Conservation (phyloP, 2,888 invertebrate genomes). For the Noctua fimbriata region DNA sequence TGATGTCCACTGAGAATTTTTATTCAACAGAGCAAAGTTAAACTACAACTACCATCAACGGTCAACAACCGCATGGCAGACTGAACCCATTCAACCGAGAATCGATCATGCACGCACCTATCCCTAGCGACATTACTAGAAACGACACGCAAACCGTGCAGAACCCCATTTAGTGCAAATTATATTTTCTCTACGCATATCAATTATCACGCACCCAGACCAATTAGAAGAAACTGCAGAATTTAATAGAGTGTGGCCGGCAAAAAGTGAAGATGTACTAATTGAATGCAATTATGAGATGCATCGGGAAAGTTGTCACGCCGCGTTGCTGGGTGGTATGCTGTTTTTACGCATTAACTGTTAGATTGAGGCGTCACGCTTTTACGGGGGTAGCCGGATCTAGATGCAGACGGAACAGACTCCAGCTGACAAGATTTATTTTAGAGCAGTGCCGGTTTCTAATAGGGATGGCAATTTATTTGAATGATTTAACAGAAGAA, state of each 20-base stretch:
- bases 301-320: conserved; percentile 86
- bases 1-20: not conserved
- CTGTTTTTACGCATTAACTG: conserved; percentile 67
- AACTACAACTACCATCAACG: not conserved
- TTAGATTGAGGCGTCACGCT: conserved; percentile 59
- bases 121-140: conserved; percentile 40
- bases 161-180: conserved; percentile 35
- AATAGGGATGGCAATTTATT: too few relatives aligned
- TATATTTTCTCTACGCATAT: conserved; percentile 62
- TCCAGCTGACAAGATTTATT: not conserved
- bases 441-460: not conserved
- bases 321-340: conserved; percentile 81
- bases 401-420: conserved; percentile 14
- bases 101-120: conserved; percentile 11
- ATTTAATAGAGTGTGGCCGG: conserved; percentile 86
- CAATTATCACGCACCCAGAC: conserved; percentile 62
- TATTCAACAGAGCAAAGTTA: not conserved
- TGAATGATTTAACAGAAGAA: not conserved
- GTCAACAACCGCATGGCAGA: not conserved
- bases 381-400: conserved; percentile 51
- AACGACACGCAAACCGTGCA: conserved; percentile 46
- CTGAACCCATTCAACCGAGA: conserved; percentile 19
- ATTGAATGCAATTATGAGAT: conserved; percentile 85
- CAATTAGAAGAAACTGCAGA: conserved; percentile 83
- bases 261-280: conserved; percentile 87